Conservation (phyloP, 1,140 invertebrate species). For the Vanessa atalanta region DNA sequence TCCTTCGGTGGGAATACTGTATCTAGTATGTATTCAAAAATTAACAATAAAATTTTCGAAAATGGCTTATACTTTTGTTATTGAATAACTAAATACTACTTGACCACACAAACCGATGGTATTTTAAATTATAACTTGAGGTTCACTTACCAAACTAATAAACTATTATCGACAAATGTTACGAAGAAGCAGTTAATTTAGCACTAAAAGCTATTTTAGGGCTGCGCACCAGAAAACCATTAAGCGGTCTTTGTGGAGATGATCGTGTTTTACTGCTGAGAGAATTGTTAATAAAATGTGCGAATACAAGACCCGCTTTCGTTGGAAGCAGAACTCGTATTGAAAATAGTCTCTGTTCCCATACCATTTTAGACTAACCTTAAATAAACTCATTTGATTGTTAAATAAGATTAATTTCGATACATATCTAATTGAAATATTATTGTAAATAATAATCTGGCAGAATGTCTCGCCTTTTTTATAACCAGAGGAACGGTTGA, state of each 20-base stretch:
- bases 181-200: constrained; percentile 46
- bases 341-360: neutral
- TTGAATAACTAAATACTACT: neutral
- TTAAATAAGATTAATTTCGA: no score
- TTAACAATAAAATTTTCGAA: no score
- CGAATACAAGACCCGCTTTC: constrained; percentile 33
- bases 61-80: no score
- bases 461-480: no score
- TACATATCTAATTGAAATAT: no score
- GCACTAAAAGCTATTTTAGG: constrained; percentile 45
- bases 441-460: no score
- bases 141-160: constrained; percentile 32
- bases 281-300: constrained; percentile 57
- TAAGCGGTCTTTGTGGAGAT: constrained; percentile 51
- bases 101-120: neutral
- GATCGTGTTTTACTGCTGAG: constrained; percentile 47
- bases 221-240: constrained; percentile 48
- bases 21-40: no score
- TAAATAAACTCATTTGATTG: no score
- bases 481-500: no score
- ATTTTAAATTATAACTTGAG: constrained; percentile 18
- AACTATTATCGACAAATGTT: constrained; percentile 47
- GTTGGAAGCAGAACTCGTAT: constrained; percentile 2
- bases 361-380: neutral
- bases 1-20: no score